Evolutionary conservation across 2,888 invertebrate species (phyloP), one percentile per base, ranked within the genome.

Genomic region (Dryobotodes eremita): DNA sequence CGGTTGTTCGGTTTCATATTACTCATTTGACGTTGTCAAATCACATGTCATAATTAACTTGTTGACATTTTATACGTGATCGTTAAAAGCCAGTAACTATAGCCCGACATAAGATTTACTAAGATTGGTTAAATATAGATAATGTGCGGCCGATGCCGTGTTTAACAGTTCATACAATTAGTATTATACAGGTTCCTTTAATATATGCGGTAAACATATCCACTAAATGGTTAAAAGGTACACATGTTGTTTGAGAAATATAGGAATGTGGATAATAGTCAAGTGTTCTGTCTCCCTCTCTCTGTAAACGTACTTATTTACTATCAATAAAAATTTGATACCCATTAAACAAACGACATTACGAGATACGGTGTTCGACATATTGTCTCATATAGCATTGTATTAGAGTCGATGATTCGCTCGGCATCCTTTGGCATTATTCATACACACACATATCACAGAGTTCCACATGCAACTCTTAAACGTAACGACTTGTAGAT

Each of bases 11-110:
- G 83, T 87, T 69, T 85, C 74, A 76, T 73, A 55, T 83, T 82
- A 73, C 77, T 64, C 48, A 46, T 74, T 79, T 64, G 48, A 82
- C 65, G 77, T 78, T 82, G 80, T 86, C 65, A 79, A 83, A 83
- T 83, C 75, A 68, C 75, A 64, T 83, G 76, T 80, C 77, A 80
- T 69, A 65, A 84, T 89, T 83, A 83, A 86, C 71, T 74, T 86
- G 83, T 86, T 71, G 79, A 80, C 80, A 82, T 86, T 76, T 77
- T 76, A 79, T 75, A 78, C 62, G 64, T 61, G 69, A 66, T 83
- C 73, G 76, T 83, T 85, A 80, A 83, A 76, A 82, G 57, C 62
- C 61, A 68, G 70, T 80, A 62, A 80, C 68, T 84, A 66, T 73
- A 73, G 36, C 62, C 53, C 2, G 50, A 66, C 69, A 57, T 57